Conservation (phyloP, 2,113 vertebrate genomes). For the Harpagus bidentatus region DNA sequence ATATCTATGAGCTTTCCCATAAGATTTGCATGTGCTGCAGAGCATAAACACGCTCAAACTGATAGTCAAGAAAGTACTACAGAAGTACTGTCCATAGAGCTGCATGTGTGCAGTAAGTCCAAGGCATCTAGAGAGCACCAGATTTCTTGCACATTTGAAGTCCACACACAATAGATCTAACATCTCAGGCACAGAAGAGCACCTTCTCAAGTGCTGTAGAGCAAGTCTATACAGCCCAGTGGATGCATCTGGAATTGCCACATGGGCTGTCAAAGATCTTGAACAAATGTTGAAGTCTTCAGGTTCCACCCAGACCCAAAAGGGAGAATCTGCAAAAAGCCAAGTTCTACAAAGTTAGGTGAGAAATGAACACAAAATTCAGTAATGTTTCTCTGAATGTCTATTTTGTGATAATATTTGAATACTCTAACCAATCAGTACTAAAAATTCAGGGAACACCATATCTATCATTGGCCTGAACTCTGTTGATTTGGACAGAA, state of each 20-base stretch:
- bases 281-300: neutral
- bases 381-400: neutral
- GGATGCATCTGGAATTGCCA: neutral
- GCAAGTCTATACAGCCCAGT: neutral
- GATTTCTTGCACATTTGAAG: neutral
- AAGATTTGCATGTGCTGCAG: neutral
- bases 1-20: neutral
- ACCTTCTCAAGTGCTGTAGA: neutral
- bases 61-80: neutral
- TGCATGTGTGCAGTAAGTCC: neutral
- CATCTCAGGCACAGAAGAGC: neutral
- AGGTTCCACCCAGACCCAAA: neutral
- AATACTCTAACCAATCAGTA: neutral
- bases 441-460: neutral
- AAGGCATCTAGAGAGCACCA: neutral
- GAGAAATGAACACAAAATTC: neutral
- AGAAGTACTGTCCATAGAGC: neutral
- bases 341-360: neutral
- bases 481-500: neutral
- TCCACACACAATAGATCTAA: neutral
- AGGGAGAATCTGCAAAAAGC: neutral
- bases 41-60: neutral
- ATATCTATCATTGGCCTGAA: neutral
- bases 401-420: neutral
- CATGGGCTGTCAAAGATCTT: neutral